Evolutionary conservation across 2,888 invertebrate genomes (phyloP).

Genomic region (Lutraria lutraria): DNA sequence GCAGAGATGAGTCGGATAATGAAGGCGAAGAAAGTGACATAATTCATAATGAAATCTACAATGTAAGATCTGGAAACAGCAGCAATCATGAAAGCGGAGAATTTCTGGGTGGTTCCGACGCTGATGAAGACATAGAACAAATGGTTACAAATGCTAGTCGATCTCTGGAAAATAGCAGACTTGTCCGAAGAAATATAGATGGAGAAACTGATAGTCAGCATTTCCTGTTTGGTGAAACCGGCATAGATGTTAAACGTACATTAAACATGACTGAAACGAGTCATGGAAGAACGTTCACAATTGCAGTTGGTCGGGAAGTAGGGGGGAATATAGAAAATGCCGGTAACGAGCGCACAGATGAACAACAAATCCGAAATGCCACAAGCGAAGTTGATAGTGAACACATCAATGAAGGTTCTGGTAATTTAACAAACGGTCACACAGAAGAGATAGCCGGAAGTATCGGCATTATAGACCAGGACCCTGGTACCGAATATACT

Average conservation of each 20-base stretch:
- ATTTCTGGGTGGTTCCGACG: neutral
- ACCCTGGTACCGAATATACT: neutral
- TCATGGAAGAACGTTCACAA: neutral
- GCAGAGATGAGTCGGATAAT: neutral
- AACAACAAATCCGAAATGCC: neutral
- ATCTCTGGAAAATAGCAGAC: neutral
- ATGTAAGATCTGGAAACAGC: neutral
- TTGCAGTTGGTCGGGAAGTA: neutral
- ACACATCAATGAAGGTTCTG: too few relatives aligned
- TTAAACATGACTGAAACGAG: neutral
- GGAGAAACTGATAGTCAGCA: slow-evolving; percentile 15
- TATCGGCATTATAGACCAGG: neutral
- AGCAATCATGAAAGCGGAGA: neutral
- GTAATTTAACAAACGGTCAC: too few relatives aligned
- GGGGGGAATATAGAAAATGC: neutral
- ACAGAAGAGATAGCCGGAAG: neutral
- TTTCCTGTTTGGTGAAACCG: neutral
- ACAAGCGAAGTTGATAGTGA: neutral
- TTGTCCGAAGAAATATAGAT: neutral
- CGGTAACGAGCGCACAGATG: neutral
- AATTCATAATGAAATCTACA: neutral
- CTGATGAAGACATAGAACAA: neutral
- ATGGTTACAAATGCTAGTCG: neutral
- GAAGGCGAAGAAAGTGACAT: neutral
- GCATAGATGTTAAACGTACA: neutral